Percentiles rank a stretch among this genome's conserved stretches.
Conservation (phyloP, 2,888 invertebrate genomes). For the Clanis bilineata region DNA sequence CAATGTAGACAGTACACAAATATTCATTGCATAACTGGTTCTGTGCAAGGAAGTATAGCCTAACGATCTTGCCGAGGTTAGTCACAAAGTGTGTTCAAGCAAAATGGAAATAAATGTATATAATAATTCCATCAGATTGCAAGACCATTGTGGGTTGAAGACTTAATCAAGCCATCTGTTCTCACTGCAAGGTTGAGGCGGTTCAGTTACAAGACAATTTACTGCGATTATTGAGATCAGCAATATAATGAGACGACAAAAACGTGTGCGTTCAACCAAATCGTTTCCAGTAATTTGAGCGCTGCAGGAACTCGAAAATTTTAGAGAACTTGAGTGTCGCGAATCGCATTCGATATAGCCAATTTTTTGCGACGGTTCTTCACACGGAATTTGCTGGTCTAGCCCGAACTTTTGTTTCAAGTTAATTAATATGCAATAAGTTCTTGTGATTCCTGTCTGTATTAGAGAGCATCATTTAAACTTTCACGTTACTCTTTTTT, state of each 20-base stretch:
- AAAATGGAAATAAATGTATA: slow-evolving; percentile 3
- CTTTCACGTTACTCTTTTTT: background rate
- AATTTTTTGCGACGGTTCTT: slow-evolving; percentile 8
- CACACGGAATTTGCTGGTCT: background rate
- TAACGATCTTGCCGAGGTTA: background rate
- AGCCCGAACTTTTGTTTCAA: background rate
- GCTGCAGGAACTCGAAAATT: background rate
- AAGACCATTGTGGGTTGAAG: slow-evolving; percentile 2
- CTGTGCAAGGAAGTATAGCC: background rate
- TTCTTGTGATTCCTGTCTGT: background rate
- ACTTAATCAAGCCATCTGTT: slow-evolving; percentile 6
- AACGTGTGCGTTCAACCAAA: slow-evolving; percentile 7
- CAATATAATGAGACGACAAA: background rate
- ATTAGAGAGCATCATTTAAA: background rate
- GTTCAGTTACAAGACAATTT: slow-evolving; percentile 1
- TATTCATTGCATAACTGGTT: slow-evolving; percentile 3
- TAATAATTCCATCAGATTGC: slow-evolving; percentile 2
- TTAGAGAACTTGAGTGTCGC: slow-evolving; percentile 3
- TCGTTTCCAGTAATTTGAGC: slow-evolving; percentile 1
- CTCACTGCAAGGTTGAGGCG: background rate
- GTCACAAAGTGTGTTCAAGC: background rate
- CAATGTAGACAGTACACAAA: background rate
- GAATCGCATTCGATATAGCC: slow-evolving; percentile 1
- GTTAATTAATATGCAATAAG: background rate
- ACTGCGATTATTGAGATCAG: slow-evolving; percentile 10